These are phyloP conservation scores for Melanotaenia pygmaea DNA, from an alignment of 2,797 vertebrate species.

Conservation along the genomic window DNA sequence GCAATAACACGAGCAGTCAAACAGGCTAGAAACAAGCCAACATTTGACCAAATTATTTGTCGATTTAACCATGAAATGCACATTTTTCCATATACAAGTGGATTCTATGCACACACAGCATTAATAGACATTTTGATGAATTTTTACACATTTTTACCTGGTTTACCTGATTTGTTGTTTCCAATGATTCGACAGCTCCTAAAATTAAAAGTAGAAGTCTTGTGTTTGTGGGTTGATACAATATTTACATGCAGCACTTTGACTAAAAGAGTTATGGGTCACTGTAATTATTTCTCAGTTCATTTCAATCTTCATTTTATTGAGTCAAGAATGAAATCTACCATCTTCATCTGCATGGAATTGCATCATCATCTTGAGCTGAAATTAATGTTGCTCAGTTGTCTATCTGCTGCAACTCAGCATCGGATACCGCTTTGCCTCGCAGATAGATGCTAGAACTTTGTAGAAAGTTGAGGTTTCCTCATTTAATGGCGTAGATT, in stretches of 20 bases:
- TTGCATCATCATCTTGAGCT: too few species aligned
- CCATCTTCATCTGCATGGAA: neutral
- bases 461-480: slow-evolving; percentile 8
- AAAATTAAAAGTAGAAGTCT: neutral
- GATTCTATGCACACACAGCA: too few species aligned
- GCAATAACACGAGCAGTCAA: neutral
- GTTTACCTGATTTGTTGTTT: neutral
- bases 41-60: neutral
- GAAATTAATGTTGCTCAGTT: neutral
- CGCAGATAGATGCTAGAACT: neutral
- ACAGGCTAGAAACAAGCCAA: neutral
- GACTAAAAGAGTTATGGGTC: neutral
- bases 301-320: neutral
- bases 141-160: too few species aligned
- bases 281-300: neutral
- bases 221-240: neutral
- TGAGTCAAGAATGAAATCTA: neutral
- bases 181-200: neutral
- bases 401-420: neutral
- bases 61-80: neutral
- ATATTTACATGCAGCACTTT: neutral
- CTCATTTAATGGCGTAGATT: neutral
- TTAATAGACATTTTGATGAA: neutral
- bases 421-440: neutral
- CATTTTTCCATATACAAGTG: neutral